Base-by-base conservation (phyloP, 1,140 invertebrate species). In the Trachymyrmex cornetzi region DNA sequence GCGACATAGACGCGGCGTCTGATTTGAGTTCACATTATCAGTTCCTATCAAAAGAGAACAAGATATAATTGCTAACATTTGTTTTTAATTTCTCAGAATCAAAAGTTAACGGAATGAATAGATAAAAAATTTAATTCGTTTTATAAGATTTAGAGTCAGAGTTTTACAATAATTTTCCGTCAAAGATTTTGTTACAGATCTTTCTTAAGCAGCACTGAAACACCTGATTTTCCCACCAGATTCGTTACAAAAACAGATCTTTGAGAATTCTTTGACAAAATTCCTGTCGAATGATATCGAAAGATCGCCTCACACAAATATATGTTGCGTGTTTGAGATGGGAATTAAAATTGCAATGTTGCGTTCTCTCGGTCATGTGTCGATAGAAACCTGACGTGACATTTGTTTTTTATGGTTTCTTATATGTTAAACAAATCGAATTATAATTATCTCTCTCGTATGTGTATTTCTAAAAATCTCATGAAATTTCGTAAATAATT, bases 1-100 rank as follows among this genome's bases (percentile, higher is more conserved):
- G 19, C n/a, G n/a, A 84, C 38, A 63, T 59, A 90, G 85, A 90
- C 85, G 30, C n/a, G 1, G 66, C 59, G 85, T 89, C 72, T 77
- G 55, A 74, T 19, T 72, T 24, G 19, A 38, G n/a, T 19, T 34
- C 12, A 14, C n/a, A 7, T 89, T 90, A 90, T 90, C 88, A 84
- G n/a, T 27, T 16, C 5, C 14, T 9, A 27, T 61, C 55, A 9
- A 75, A 27, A 82, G 22, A 22, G 53, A 16, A 22, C 24, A 34
- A 84, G 55, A 84, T 75, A 30, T 11, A 44, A 44, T 61, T 48
- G 19, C 34, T 84, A 44, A 61, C 16, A 9, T 30, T 74, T 27
- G 19, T 27, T 27, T n/a, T 74, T 34, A 61, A 74, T 75, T 61
- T 74, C 9, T 50, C 14, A 50, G 24, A 71, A 27, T 30, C 12